Percentiles rank a stretch among this genome's conserved stretches.
Conservation (phyloP, 2,113 vertebrate species). For the Lepisosteus osseus region DNA sequence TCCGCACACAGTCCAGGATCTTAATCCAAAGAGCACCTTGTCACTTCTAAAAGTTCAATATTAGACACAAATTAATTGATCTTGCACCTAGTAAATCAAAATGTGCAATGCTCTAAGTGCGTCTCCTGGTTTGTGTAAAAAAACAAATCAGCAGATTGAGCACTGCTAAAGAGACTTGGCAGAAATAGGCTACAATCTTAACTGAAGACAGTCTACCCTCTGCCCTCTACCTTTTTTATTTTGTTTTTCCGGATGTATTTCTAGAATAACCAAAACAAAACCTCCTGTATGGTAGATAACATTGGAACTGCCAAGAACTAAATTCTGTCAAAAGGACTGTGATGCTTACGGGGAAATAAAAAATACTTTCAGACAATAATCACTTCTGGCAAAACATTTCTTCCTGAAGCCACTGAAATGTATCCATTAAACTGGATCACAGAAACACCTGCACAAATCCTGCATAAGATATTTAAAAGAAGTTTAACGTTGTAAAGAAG, state of each 20-base stretch:
- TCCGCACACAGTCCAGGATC: no score
- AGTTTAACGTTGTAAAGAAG: slow-evolving; percentile 17
- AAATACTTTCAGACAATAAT: slow-evolving; percentile 5
- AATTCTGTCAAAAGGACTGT: not conserved
- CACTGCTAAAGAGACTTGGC: no score
- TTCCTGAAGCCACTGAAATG: not conserved
- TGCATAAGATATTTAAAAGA: slow-evolving; percentile 24
- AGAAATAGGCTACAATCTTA: no score
- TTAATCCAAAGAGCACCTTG: no score
- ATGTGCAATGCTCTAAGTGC: no score
- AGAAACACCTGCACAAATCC: not conserved
- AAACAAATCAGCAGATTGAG: no score
- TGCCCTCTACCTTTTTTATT: no score
- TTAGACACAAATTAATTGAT: no score
- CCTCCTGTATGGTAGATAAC: not conserved
- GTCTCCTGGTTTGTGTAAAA: no score
- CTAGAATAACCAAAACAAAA: not conserved
- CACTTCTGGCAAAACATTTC: not conserved
- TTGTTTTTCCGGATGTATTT: not conserved
- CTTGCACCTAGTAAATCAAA: no score
- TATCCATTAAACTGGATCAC: slow-evolving; percentile 18
- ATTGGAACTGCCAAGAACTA: not conserved
- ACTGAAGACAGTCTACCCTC: no score
- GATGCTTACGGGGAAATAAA: not conserved
- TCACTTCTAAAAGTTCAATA: no score